phyloP scores from a whole-genome alignment of 2,888 invertebrate genomes.

The Enchytraeus crypticus region DNA sequence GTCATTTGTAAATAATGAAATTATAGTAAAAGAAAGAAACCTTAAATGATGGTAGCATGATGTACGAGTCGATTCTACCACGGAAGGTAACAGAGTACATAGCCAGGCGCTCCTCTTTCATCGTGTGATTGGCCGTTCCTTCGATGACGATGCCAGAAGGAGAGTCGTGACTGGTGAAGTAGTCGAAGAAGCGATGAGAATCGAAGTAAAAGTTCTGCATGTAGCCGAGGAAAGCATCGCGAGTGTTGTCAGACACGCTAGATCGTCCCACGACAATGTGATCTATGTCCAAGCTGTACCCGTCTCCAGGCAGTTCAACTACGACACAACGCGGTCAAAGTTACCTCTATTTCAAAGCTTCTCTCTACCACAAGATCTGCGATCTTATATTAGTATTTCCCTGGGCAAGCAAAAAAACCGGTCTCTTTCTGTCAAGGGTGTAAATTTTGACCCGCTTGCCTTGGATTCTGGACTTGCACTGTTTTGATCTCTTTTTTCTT shows the following conservation, averaged over 20 bases:
- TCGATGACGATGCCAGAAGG: slow-evolving; percentile 4
- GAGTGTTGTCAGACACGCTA: not conserved
- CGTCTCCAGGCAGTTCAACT: slow-evolving; percentile 20
- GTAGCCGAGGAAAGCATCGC: slow-evolving; percentile 20
- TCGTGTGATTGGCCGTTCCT: not conserved
- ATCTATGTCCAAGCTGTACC: slow-evolving; percentile 23
- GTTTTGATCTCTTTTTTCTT: too few relatives aligned
- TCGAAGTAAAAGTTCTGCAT: slow-evolving; percentile 27
- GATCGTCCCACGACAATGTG: slow-evolving; percentile 10
- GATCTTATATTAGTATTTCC: too few relatives aligned
- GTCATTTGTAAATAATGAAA: too few relatives aligned
- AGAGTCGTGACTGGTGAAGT: not conserved
- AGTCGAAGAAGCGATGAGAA: slow-evolving; percentile 16
- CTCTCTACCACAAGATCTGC: not conserved
- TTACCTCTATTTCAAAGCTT: not conserved
- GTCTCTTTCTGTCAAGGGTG: too few relatives aligned
- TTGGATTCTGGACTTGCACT: too few relatives aligned
- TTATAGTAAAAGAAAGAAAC: too few relatives aligned
- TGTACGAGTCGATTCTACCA: slow-evolving; percentile 6
- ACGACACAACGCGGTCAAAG: not conserved
- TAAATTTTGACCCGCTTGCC: too few relatives aligned
- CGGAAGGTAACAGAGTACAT: slow-evolving; percentile 17
- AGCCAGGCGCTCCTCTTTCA: slow-evolving; percentile 7
- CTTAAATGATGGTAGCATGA: slow-evolving; percentile 19
- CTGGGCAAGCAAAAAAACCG: too few relatives aligned